Evolutionary conservation across 2,888 invertebrate genomes (phyloP).

Genomic region (Allygus modestus): DNA sequence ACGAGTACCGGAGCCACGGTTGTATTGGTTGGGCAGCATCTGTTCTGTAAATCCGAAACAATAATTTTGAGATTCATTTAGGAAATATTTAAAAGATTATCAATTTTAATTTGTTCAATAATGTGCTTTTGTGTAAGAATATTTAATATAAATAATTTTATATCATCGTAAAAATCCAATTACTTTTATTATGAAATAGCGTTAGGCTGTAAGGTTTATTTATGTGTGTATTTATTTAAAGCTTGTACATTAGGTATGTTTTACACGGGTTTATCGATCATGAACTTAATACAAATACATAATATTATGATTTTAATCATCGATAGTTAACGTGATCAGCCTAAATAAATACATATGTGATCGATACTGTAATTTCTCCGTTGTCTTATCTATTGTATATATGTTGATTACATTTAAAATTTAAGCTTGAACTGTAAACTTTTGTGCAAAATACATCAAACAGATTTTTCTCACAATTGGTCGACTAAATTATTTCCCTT

Average conservation of each 20-base stretch:
- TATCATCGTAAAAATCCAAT: background rate
- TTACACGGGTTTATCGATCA: conserved; percentile 35
- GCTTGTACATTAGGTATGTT: conserved; percentile 43
- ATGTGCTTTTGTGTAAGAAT: conserved; percentile 5
- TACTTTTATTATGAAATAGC: conserved; percentile 5
- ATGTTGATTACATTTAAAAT: conserved; percentile 57
- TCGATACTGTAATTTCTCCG: conserved; percentile 44
- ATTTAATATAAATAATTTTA: conserved; percentile 9
- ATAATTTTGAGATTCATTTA: conserved; percentile 10
- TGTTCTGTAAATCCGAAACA: background rate
- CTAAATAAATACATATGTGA: conserved; percentile 43
- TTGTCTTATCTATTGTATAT: conserved; percentile 56
- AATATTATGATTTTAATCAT: conserved; percentile 8
- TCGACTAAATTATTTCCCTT: background rate
- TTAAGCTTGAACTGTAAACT: conserved; percentile 57
- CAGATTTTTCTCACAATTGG: conserved; percentile 37
- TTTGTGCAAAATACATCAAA: conserved; percentile 56
- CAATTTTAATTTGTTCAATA: background rate
- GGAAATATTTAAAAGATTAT: background rate
- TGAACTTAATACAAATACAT: conserved; percentile 5
- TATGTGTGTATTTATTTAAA: conserved; percentile 53
- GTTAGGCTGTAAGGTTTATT: conserved; percentile 36
- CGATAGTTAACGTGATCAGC: conserved; percentile 30
- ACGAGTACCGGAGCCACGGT: background rate
- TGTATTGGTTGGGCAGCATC: background rate